Evolutionary conservation across 2,113 vertebrate genomes (phyloP).

Genomic region (Raja brachyura): DNA sequence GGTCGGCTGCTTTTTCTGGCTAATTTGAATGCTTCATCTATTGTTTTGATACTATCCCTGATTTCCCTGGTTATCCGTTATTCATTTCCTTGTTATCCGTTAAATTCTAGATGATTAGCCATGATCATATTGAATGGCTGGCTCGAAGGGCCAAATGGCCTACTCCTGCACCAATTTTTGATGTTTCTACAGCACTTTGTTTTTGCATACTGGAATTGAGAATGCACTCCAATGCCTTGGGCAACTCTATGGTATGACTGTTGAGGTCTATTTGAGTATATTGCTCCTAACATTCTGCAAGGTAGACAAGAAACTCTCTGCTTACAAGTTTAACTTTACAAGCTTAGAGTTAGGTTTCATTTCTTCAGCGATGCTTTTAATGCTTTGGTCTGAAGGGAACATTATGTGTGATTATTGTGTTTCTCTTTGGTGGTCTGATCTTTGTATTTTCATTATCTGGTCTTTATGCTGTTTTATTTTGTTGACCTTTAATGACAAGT

Average conservation of each 20-base stretch:
- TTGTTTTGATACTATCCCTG: no score
- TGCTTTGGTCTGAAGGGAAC: neutral
- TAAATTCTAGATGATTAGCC: no score
- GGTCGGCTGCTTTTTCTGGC: no score
- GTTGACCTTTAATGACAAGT: neutral
- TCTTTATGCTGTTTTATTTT: neutral
- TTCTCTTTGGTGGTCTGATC: neutral
- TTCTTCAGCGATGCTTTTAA: neutral
- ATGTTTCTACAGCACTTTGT: no score
- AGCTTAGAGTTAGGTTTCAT: neutral
- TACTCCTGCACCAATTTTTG: no score
- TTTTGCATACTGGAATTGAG: no score
- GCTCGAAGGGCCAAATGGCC: no score
- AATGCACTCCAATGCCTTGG: neutral
- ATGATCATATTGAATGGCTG: no score
- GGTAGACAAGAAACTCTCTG: neutral
- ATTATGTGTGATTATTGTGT: neutral
- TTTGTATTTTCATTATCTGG: neutral
- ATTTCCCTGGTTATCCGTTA: no score
- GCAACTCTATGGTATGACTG: neutral
- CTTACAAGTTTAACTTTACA: neutral
- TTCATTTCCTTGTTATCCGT: no score
- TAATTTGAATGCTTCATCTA: no score
- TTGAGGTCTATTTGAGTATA: neutral
- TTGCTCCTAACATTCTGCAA: neutral